Conservation (phyloP, 2,113 vertebrate genomes). For the Panthera tigris region DNA sequence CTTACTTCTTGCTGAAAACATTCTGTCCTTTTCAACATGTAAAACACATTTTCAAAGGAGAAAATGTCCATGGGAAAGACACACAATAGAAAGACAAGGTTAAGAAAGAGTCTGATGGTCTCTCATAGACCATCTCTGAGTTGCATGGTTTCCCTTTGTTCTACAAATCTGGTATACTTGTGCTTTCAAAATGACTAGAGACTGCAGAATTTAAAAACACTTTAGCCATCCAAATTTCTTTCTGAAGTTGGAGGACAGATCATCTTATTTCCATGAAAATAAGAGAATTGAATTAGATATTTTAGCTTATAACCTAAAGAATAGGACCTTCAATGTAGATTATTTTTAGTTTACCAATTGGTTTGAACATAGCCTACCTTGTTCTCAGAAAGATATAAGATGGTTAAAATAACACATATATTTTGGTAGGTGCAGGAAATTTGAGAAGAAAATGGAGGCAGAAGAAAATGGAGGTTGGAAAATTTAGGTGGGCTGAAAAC, state of each 20-base stretch:
- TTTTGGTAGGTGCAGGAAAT: background rate
- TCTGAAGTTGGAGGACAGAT: background rate
- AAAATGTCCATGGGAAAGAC: background rate
- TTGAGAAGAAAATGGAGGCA: background rate
- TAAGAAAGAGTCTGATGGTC: background rate
- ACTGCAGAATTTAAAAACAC: background rate
- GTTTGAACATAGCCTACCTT: background rate
- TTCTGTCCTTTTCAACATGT: conserved; percentile 55
- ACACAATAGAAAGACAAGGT: background rate
- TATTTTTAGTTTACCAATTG: background rate
- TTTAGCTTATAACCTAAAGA: background rate
- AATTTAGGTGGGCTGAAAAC: background rate
- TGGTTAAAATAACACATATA: background rate
- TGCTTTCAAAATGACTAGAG: background rate
- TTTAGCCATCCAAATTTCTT: background rate
- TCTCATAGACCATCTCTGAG: background rate
- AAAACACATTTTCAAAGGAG: conserved; percentile 36
- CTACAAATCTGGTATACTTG: background rate
- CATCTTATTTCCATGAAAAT: background rate
- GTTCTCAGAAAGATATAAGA: background rate
- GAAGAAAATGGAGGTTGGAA: background rate
- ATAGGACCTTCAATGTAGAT: background rate
- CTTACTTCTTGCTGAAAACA: conserved; percentile 60
- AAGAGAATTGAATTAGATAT: background rate
- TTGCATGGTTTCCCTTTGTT: conserved; percentile 36